Conservation (phyloP, 1,140 invertebrate species). For the Ylistrum balloti region DNA sequence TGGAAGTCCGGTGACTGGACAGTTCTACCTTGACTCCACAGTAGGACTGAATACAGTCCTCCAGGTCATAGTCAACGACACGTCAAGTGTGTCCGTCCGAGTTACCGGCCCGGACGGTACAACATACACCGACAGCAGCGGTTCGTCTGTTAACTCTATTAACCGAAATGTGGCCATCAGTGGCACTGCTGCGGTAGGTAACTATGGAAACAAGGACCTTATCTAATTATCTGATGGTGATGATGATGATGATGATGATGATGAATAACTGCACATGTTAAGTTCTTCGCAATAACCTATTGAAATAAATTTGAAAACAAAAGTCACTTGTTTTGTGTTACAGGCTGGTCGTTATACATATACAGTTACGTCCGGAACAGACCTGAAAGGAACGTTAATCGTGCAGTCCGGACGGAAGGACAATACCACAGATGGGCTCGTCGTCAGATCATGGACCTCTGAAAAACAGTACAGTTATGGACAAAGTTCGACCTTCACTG, state of each 20-base stretch:
- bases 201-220: not conserved
- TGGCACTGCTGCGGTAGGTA: not conserved
- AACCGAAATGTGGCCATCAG: not conserved
- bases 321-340: not conserved
- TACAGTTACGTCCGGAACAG: not conserved
- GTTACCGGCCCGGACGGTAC: not conserved
- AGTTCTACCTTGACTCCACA: not conserved
- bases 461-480: not conserved
- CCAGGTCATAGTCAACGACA: not conserved
- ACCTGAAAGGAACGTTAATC: not conserved
- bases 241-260: not conserved
- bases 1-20: not conserved
- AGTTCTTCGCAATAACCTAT: no score
- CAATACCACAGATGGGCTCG: not conserved
- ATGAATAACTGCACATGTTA: not conserved
- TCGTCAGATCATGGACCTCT: not conserved
- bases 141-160: not conserved
- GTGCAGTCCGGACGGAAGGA: not conserved
- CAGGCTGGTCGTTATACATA: not conserved
- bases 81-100: not conserved
- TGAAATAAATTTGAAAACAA: not conserved
- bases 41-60: not conserved
- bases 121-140: constrained; percentile 8
- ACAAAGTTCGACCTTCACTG: not conserved
- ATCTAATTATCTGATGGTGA: not conserved